These are phyloP conservation scores for Daboia siamensis DNA, from an alignment of 2,113 vertebrate genomes.

Conservation along the genomic window DNA sequence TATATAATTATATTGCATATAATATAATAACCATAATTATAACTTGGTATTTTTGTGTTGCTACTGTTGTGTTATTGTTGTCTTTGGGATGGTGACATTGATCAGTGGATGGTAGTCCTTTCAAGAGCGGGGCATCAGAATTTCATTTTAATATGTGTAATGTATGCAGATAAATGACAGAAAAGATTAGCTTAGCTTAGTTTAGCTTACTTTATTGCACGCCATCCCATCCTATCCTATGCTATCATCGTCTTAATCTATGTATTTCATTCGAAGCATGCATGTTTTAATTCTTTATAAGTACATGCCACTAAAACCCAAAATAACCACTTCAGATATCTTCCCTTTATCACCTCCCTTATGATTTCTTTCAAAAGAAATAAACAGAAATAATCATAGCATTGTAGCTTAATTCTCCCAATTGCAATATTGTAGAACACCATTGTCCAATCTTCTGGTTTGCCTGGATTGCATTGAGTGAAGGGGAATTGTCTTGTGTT, in stretches of 20 bases:
- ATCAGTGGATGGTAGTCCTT: not conserved
- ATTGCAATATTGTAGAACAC: not conserved
- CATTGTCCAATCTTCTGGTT: not conserved
- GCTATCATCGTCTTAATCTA: not conserved
- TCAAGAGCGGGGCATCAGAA: not conserved
- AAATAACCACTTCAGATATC: not conserved
- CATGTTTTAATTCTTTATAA: not conserved
- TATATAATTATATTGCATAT: not conserved
- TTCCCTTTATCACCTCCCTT: not conserved
- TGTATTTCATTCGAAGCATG: not conserved
- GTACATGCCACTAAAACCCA: not conserved
- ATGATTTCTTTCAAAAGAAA: not conserved
- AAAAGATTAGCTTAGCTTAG: not conserved
- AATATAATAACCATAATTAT: conserved; percentile 5
- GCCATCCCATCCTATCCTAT: not conserved
- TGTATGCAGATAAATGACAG: not conserved
- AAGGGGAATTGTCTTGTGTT: not conserved
- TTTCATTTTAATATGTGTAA: not conserved
- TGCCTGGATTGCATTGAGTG: not conserved
- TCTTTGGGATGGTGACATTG: not conserved
- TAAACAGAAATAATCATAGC: not conserved
- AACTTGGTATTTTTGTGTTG: not conserved
- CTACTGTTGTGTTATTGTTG: not conserved
- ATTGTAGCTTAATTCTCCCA: not conserved
- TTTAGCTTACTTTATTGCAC: not conserved